A percentile compares a stretch with the other conserved stretches of the same genome.
Conservation (phyloP, 2,113 vertebrate species). For the Alethe diademata region DNA sequence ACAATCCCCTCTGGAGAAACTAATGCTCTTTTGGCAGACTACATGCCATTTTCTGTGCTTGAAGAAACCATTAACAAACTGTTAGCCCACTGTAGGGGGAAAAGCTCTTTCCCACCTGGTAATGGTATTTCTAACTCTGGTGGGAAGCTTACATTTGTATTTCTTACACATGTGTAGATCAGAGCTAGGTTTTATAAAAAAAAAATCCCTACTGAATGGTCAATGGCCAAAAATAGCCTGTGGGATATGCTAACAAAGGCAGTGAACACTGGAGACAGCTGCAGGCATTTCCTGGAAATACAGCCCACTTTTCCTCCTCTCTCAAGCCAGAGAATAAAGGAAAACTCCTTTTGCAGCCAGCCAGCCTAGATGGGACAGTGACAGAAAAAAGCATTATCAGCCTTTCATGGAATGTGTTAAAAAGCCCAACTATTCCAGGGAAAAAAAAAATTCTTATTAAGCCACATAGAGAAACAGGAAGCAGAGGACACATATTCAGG, state of each 20-base stretch:
- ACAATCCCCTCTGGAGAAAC: not conserved
- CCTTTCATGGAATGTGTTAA: not conserved
- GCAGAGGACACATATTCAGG: not conserved
- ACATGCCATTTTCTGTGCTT: slow-evolving; percentile 1
- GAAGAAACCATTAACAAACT: not conserved
- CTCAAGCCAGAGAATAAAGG: not conserved
- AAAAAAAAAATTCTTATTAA: not conserved
- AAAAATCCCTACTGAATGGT: not conserved
- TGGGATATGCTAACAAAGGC: not conserved
- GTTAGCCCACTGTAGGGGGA: not conserved
- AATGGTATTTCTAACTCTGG: not conserved
- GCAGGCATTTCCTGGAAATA: not conserved
- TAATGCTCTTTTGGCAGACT: not conserved
- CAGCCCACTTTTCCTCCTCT: not conserved
- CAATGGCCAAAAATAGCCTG: not conserved
- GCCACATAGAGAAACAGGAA: not conserved
- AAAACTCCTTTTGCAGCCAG: not conserved
- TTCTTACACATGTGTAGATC: not conserved
- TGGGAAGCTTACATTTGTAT: not conserved
- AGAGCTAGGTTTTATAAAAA: not conserved
- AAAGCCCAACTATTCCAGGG: not conserved
- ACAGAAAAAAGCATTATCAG: not conserved
- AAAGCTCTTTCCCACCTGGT: not conserved
- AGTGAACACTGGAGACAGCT: not conserved
- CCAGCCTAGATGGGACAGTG: not conserved